Conservation (phyloP, 2,113 vertebrate species). For the Nannospalax galili region DNA sequence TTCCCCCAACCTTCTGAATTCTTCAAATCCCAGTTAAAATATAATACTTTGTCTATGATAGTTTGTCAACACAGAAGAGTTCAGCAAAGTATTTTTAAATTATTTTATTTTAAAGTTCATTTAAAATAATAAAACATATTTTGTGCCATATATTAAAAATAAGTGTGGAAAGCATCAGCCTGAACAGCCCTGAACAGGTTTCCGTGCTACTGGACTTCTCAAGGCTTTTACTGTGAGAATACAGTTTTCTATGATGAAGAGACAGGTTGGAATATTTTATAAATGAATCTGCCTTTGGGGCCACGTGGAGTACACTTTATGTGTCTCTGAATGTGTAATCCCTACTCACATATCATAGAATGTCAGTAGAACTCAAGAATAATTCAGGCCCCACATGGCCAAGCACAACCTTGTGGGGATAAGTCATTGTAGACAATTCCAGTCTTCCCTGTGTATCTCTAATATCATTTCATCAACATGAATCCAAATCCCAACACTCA, state of each 20-base stretch:
- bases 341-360: background rate
- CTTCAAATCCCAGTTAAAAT: background rate
- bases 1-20: background rate
- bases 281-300: background rate
- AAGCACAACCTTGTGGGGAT: background rate
- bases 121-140: background rate
- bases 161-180: background rate
- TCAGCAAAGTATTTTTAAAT: background rate
- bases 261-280: background rate
- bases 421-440: background rate
- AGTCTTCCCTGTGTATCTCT: conserved; percentile 11
- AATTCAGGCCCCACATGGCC: background rate
- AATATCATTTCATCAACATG: background rate
- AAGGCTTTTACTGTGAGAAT: background rate
- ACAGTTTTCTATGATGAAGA: background rate
- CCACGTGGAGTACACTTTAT: no score
- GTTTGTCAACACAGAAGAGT: background rate
- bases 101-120: conserved; percentile 7
- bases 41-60: background rate
- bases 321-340: background rate
- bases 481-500: background rate
- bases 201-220: background rate
- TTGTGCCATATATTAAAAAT: background rate
- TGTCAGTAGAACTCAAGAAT: background rate
- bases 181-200: background rate